A percentile compares a stretch with the other conserved stretches of the same genome.
Evolutionary conservation across 2,888 invertebrate species (phyloP).

Genomic region (Agrenia bidenticulata): DNA sequence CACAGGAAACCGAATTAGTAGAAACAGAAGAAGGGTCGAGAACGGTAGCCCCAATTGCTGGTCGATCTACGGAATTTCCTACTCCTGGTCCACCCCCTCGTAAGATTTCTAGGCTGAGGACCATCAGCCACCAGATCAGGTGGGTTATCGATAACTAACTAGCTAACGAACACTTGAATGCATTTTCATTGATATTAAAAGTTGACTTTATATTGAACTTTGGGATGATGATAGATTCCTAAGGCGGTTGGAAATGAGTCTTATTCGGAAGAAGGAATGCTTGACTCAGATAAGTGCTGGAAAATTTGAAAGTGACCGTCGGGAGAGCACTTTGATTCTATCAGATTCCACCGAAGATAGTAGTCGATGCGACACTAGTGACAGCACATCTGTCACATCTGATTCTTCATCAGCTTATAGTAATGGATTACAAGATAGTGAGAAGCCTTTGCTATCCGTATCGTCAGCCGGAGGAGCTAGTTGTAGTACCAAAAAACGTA

Average conservation of each 20-base stretch:
- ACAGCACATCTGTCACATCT: slow-evolving; percentile 33
- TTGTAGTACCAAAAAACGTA: slow-evolving; percentile 5
- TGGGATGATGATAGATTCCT: slow-evolving; percentile 69
- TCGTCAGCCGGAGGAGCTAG: slow-evolving; percentile 21
- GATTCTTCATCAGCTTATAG: slow-evolving; percentile 1
- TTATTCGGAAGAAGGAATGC: slow-evolving; percentile 60
- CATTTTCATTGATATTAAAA: too few relatives aligned
- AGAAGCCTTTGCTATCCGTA: slow-evolving; percentile 33
- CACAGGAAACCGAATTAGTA: not conserved
- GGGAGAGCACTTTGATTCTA: slow-evolving; percentile 35
- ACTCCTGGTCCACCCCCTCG: slow-evolving; percentile 58
- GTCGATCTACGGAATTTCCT: not conserved
- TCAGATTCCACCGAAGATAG: slow-evolving; percentile 41
- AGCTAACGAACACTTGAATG: not conserved
- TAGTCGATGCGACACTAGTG: slow-evolving; percentile 45
- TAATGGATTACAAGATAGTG: slow-evolving; percentile 21
- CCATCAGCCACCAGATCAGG: slow-evolving; percentile 77
- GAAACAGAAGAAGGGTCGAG: too few relatives aligned
- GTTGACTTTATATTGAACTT: too few relatives aligned
- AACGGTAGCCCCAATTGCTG: too few relatives aligned
- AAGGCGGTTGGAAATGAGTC: slow-evolving; percentile 69
- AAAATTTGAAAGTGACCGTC: slow-evolving; percentile 21
- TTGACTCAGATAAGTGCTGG: slow-evolving; percentile 32
- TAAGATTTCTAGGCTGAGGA: slow-evolving; percentile 69
- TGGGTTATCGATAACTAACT: too few relatives aligned